phyloP scores from a whole-genome alignment of 2,113 vertebrate genomes.

The Heteronetta atricapilla region DNA sequence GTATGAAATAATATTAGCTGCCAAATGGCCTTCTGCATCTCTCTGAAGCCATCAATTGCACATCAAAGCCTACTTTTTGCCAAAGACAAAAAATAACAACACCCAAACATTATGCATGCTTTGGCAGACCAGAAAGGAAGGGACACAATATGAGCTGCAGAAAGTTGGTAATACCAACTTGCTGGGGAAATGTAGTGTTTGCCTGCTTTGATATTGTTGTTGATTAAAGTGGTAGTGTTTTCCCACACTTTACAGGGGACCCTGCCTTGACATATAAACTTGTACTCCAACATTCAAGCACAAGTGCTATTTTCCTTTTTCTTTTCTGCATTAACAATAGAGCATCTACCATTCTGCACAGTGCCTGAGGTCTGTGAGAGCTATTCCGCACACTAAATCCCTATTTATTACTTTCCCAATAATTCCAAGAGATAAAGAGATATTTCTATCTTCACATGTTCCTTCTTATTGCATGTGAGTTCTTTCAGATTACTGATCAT shows the following conservation, averaged over 20 bases:
- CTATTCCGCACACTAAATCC: not conserved
- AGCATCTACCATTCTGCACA: not conserved
- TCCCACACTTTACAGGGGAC: not conserved
- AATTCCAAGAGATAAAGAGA: not conserved
- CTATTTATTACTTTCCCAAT: not conserved
- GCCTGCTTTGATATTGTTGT: not conserved
- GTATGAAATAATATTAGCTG: not conserved
- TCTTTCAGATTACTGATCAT: not conserved
- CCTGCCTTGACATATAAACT: not conserved
- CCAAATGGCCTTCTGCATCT: not conserved
- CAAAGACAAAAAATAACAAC: not conserved
- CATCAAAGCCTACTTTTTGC: not conserved
- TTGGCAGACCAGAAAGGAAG: not conserved
- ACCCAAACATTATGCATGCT: not conserved
- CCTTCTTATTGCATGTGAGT: not conserved
- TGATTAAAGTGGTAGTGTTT: not conserved
- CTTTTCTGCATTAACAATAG: not conserved
- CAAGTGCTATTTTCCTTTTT: not conserved
- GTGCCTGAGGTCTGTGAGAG: not conserved
- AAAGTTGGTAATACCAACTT: fast-evolving
- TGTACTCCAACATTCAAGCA: not conserved
- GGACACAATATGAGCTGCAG: fast-evolving
- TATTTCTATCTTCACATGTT: not conserved
- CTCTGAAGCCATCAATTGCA: not conserved
- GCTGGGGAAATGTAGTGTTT: not conserved